phyloP scores from a whole-genome alignment of 2,888 invertebrate species.

The Erpobdella octoculata region DNA sequence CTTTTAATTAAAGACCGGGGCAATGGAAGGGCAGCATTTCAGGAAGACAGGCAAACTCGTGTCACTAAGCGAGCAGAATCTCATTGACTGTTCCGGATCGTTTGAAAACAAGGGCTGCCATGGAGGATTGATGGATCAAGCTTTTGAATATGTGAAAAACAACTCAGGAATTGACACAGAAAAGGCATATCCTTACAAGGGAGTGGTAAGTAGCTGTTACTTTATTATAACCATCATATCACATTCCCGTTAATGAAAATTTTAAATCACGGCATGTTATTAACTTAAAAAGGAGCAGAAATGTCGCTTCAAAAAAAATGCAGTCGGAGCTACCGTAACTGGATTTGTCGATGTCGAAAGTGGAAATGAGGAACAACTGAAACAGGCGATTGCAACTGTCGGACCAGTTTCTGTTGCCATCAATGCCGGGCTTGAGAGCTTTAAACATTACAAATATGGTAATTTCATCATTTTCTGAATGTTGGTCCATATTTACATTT shows the following conservation, averaged over 20 bases:
- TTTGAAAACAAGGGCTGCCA: slow-evolving; percentile 37
- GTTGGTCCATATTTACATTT: not conserved
- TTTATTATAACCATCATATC: not conserved
- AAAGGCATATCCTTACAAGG: slow-evolving; percentile 45
- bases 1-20: not conserved
- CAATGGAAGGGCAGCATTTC: slow-evolving; percentile 24
- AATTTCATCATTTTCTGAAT: too few species aligned
- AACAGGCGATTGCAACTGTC: slow-evolving; percentile 70
- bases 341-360: slow-evolving; percentile 70
- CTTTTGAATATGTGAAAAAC: slow-evolving; percentile 55
- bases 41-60: slow-evolving; percentile 8
- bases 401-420: slow-evolving; percentile 82
- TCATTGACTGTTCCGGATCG: slow-evolving; percentile 51
- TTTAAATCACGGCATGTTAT: too few species aligned
- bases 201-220: not conserved
- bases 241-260: too few species aligned
- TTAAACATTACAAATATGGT: slow-evolving; percentile 36
- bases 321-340: slow-evolving; percentile 66
- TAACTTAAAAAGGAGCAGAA: slow-evolving; percentile 48
- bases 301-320: slow-evolving; percentile 56
- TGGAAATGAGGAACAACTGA: slow-evolving; percentile 67
- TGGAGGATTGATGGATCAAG: slow-evolving; percentile 40
- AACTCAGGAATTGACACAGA: slow-evolving; percentile 63
- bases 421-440: slow-evolving; percentile 62
- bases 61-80: slow-evolving; percentile 50